Base-by-base conservation (phyloP, 2,113 vertebrate genomes). In the Gavia stellata region DNA sequence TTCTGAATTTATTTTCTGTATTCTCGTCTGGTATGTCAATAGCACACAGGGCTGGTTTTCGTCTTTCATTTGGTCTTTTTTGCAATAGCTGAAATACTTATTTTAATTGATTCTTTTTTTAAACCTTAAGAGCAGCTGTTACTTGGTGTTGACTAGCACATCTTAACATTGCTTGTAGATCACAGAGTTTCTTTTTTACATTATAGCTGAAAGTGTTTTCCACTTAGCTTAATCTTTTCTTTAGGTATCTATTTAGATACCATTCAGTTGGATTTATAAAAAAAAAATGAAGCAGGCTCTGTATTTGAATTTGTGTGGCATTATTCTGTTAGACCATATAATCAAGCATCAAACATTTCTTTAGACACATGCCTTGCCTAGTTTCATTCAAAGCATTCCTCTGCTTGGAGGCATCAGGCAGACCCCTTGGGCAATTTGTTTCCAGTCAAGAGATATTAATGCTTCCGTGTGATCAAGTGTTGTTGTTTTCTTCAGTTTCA, bases 81-180 rank as follows among this genome's bases (percentile, higher is more conserved):
- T 94, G 70, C 78, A 88, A 80, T 94, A 96, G 87, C 66, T 96
- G 92, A 81, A 94, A 94, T 92, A 88, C 82, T 96, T 93, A 83
- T 89, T 96, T 92, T 95, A 96, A 94, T 94, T 0, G 2, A 82
- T 93, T 95, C 86, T 85, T 90, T 94, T 95, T 96, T 94, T 86
- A 94, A 96, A 90, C 21, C 11, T 88, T 42, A 90, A 73, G 79
- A 96, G 85, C 85, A 96, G 93, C 90, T 94, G 90, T 81, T 96
- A 72, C 56, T 88, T 7, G 1, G 84, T 88, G 87, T 96, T 93
- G 92, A 90, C 96, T 95, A 85, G 79, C 92, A 96, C 90, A 73
- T 96, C 78, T 85, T 85, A 91, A 63, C 84, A 66, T 42, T 65
- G 81, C 87, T 74, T 85, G 73, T 49, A 85, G 56, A 91, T 81